Percentiles rank a stretch among this genome's conserved stretches.
phyloP scores from a whole-genome alignment of 2,113 vertebrate genomes.

The Orcinus orca region DNA sequence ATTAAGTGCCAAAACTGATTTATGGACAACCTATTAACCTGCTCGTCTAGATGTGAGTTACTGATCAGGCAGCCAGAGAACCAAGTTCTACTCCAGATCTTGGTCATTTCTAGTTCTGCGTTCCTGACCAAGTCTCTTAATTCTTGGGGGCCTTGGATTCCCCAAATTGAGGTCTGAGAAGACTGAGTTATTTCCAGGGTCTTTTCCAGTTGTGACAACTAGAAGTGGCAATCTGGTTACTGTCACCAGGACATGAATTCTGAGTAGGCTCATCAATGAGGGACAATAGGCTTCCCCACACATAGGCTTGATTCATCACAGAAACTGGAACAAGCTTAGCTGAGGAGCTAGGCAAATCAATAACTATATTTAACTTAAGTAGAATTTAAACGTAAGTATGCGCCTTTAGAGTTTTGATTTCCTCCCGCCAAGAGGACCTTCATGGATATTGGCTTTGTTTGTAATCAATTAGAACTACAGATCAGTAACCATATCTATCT shows the following conservation, averaged over 20 bases:
- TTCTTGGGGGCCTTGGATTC: neutral
- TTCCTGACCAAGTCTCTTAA: neutral
- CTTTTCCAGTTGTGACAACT: neutral
- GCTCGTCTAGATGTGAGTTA: neutral
- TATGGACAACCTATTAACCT: neutral
- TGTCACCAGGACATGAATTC: neutral
- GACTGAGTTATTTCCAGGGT: neutral
- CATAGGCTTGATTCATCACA: neutral
- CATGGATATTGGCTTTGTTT: neutral
- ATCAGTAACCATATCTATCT: neutral
- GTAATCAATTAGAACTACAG: neutral
- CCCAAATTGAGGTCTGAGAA: neutral
- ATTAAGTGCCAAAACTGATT: neutral
- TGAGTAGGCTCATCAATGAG: neutral
- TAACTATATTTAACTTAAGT: neutral
- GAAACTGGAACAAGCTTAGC: neutral
- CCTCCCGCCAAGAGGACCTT: accelerated
- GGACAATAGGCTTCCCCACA: neutral
- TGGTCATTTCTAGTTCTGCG: neutral
- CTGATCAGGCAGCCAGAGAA: neutral
- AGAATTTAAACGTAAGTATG: neutral
- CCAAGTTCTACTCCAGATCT: neutral
- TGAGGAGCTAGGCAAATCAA: neutral
- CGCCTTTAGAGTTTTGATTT: neutral
- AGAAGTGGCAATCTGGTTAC: neutral